Base-by-base conservation (phyloP, 1,140 invertebrate species). In the Nasonia longicornis region DNA sequence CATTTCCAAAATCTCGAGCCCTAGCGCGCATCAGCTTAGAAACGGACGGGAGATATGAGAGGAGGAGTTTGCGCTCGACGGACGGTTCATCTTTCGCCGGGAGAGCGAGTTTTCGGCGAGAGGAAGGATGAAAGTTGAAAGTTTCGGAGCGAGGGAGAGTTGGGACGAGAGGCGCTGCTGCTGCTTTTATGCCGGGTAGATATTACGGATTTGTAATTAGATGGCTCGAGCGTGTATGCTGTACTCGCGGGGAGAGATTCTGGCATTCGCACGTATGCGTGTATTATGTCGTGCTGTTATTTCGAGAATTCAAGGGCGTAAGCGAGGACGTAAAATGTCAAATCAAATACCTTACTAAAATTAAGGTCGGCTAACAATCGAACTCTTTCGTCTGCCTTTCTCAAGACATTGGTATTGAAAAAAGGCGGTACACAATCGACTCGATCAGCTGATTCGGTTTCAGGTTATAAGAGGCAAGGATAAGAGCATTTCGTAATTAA, bases 151-250 rank as follows among this genome's bases (percentile, higher is more conserved):
- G 52, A 58, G 52, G 16, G 16, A 58, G 14, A 58, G 14, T 58
- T 67, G 1, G 64, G 22, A 26, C 10, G 64, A 26, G 64, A 31
- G 58, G 58, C 8, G 64, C 22, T 29, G 69, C 69, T 71, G 64
- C 22, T 29, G 69, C 69, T 71, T 71, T 71, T n/a, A 71, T 10
- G 42, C 35, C 20, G 7, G 2, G 2, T 10, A 48, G 72, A 29
- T 74, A 74, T 74, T 52, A 31, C 72, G 72, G 42, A 48, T 52
- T 52, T 52, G 42, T 45, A 74, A 52, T 74, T 38, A 74, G 72
- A 74, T 52, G 72, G 70, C 29, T 26, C 26, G 26, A 26, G 6
- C 8, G 26, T 7, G 16, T 71, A 20, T 22, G 29, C 35, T 70
- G 26, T 26, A 26, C 26, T 26, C 26, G 26, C 52, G 52, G 52